These are phyloP conservation scores for Gymnoscopelus braueri DNA, from an alignment of 2,797 vertebrate species.

Conservation along the genomic window DNA sequence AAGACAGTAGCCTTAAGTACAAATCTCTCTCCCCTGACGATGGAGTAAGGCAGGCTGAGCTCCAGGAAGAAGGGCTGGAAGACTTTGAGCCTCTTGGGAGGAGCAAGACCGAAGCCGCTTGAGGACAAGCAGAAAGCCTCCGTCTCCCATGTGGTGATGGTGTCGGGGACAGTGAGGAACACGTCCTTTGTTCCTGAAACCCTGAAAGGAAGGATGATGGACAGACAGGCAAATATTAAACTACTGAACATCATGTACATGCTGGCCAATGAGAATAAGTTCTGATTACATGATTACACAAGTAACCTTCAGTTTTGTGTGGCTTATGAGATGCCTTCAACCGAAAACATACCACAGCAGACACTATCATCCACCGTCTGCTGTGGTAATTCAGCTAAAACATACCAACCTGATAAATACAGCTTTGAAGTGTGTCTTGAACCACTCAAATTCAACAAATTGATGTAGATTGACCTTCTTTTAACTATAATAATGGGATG, in stretches of 20 bases:
- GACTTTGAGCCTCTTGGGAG: constrained; percentile 57
- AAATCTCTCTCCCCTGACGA: constrained; percentile 75
- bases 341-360: too few relatives aligned
- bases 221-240: background rate
- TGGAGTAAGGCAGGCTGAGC: constrained; percentile 71
- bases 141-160: constrained; percentile 65
- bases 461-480: too few relatives aligned
- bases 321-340: too few relatives aligned
- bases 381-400: too few relatives aligned
- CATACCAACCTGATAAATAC: too few relatives aligned
- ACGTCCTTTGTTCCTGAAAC: constrained; percentile 46
- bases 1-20: constrained; percentile 69
- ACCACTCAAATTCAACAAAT: too few relatives aligned
- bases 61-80: constrained; percentile 80
- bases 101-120: constrained; percentile 70
- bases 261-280: too few relatives aligned
- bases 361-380: too few relatives aligned
- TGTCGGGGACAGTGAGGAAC: constrained; percentile 64
- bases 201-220: constrained; percentile 28
- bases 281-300: too few relatives aligned
- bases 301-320: too few relatives aligned
- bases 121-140: constrained; percentile 50
- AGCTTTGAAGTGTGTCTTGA: too few relatives aligned
- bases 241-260: too few relatives aligned
- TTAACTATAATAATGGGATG: background rate